A percentile compares a stretch with the other conserved stretches of the same genome.
Conservation (phyloP, 2,113 vertebrate genomes). For the Psittacula cyanocephala region DNA sequence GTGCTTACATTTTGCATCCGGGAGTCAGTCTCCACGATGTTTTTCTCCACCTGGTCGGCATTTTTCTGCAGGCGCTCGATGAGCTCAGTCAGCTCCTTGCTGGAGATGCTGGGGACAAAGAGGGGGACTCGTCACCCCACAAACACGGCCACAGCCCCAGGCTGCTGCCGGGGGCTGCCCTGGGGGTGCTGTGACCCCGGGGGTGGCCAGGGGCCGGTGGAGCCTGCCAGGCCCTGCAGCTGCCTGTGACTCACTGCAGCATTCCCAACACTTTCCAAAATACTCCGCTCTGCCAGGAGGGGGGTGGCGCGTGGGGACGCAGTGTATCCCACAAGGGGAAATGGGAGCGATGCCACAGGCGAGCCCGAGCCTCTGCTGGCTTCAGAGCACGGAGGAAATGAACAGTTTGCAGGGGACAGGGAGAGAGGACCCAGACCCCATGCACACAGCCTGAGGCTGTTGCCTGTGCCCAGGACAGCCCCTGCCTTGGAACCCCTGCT, state of each 20-base stretch:
- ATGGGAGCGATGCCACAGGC: not conserved
- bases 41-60: conserved; percentile 95
- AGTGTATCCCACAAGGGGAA: fast-evolving
- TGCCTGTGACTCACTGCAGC: conserved; percentile 56
- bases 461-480: not conserved
- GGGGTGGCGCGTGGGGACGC: not conserved
- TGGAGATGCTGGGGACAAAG: conserved; percentile 71
- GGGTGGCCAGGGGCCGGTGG: not conserved
- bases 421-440: not conserved
- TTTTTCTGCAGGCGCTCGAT: conserved; percentile 94
- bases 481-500: not conserved
- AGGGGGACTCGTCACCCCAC: not conserved
- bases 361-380: not conserved
- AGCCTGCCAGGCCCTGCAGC: conserved; percentile 43
- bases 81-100: conserved; percentile 81
- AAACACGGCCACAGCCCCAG: fast-evolving
- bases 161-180: not conserved
- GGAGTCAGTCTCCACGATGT: conserved; percentile 89
- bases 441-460: fast-evolving
- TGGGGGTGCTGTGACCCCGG: not conserved
- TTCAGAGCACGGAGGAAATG: fast-evolving
- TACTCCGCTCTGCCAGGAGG: not conserved
- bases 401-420: not conserved
- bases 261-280: conserved; percentile 42
- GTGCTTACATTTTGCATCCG: conserved; percentile 87